Evolutionary conservation across 2,888 invertebrate species (phyloP).

Genomic region (Tyria jacobaeae): DNA sequence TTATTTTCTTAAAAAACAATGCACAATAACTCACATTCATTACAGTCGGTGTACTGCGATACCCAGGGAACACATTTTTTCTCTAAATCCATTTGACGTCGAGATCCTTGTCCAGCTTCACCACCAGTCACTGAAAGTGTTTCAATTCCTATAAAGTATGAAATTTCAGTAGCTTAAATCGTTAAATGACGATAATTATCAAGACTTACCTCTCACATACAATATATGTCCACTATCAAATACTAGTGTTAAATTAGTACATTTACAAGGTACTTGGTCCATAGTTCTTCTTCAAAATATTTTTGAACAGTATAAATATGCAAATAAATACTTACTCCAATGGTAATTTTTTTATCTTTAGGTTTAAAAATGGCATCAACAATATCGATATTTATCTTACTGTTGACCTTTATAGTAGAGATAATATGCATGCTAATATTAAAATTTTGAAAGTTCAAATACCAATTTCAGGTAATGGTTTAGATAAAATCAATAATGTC

Average conservation of each 20-base stretch:
- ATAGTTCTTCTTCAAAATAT: neutral
- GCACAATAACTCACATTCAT: constrained; percentile 61
- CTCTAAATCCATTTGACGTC: constrained; percentile 11
- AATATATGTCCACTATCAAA: neutral
- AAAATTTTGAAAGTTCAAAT: no score
- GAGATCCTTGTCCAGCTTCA: constrained; percentile 32
- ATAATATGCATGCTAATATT: no score
- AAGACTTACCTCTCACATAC: constrained; percentile 3
- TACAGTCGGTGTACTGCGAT: constrained; percentile 74
- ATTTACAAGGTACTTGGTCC: neutral
- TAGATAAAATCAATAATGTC: neutral
- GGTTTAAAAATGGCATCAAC: neutral
- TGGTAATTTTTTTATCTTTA: neutral
- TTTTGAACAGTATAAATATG: neutral
- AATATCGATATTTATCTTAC: neutral
- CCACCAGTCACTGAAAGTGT: constrained; percentile 61
- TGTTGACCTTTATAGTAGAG: neutral
- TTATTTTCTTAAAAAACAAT: no score
- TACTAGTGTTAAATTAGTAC: no score
- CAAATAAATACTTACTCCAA: neutral
- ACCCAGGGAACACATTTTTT: constrained; percentile 69
- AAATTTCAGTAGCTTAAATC: neutral
- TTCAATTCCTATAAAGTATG: constrained; percentile 8
- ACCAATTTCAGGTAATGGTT: neutral
- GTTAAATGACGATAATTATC: neutral